Evolutionary conservation across 2,113 vertebrate genomes (phyloP).

Genomic region (Saccopteryx bilineata): DNA sequence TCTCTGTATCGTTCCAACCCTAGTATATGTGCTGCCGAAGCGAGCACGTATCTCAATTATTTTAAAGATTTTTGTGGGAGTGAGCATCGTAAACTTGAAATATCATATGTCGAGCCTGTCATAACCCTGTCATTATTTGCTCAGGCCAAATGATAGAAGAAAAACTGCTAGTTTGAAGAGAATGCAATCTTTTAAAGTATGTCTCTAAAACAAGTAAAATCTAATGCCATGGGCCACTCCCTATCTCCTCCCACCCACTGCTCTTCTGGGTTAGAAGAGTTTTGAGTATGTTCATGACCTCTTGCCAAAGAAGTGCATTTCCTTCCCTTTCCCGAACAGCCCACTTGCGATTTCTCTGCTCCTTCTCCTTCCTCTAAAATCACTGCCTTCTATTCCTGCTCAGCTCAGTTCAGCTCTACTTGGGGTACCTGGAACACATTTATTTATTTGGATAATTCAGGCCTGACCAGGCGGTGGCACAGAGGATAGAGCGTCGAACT

Average conservation of each 20-base stretch:
- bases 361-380: neutral
- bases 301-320: neutral
- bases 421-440: neutral
- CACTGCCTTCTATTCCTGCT: neutral
- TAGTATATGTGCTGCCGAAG: too few species aligned
- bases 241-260: neutral
- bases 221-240: neutral
- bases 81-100: too few species aligned
- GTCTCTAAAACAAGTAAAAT: neutral
- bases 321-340: too few species aligned
- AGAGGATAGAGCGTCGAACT: too few species aligned
- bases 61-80: too few species aligned
- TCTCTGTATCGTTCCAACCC: too few species aligned
- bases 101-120: too few species aligned
- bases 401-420: neutral
- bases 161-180: neutral
- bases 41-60: too few species aligned
- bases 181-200: neutral
- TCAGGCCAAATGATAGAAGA: neutral
- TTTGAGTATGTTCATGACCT: neutral
- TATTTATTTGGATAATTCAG: neutral
- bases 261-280: neutral
- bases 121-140: neutral
- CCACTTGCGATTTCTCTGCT: neutral
- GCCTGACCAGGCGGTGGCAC: too few species aligned